Conservation (phyloP, 2,888 invertebrate genomes). For the Amiota minor region DNA sequence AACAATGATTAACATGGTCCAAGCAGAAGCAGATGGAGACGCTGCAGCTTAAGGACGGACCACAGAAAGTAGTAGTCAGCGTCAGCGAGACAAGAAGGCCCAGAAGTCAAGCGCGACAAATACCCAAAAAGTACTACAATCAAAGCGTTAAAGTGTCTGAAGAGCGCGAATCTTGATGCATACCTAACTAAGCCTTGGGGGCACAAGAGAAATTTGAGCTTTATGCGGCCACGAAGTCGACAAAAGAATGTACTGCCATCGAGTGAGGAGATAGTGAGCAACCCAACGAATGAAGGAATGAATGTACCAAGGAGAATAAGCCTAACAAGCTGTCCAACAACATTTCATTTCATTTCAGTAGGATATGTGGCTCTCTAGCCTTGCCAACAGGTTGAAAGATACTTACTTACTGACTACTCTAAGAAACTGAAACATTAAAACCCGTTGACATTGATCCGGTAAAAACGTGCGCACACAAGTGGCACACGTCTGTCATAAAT, state of each 20-base stretch:
- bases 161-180: no score
- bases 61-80: background rate
- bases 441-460: slow-evolving; percentile 58
- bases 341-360: background rate
- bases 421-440: slow-evolving; percentile 35
- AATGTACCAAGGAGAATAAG: background rate
- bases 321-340: slow-evolving; percentile 22
- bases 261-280: no score
- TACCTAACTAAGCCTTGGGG: no score
- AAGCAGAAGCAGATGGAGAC: slow-evolving; percentile 10
- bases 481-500: slow-evolving; percentile 64
- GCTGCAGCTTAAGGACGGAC: background rate
- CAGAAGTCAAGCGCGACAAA: slow-evolving; percentile 36
- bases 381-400: background rate
- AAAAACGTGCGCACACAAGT: slow-evolving; percentile 37
- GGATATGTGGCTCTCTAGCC: background rate
- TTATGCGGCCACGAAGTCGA: background rate
- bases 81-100: slow-evolving; percentile 3
- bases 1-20: slow-evolving; percentile 59
- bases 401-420: background rate
- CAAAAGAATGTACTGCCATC: no score
- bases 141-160: slow-evolving; percentile 14
- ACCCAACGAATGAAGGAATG: background rate
- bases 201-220: slow-evolving; percentile 17
- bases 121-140: slow-evolving; percentile 28